phyloP scores from a whole-genome alignment of 1,140 invertebrate genomes.

The Ceratosolen fusciceps region DNA sequence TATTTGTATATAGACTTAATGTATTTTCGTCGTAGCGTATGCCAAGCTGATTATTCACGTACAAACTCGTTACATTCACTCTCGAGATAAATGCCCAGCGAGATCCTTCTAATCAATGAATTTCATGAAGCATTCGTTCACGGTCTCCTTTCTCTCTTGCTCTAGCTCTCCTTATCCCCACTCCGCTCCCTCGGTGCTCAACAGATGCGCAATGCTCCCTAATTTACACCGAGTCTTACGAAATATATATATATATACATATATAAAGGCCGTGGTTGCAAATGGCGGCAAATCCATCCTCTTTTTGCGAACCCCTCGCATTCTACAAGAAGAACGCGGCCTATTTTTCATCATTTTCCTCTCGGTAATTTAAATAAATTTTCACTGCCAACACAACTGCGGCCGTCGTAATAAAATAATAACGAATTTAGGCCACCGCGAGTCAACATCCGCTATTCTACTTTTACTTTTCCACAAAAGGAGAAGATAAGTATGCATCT shows the following conservation, averaged over 20 bases:
- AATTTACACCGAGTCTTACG: slow-evolving; percentile 35
- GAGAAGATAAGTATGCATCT: too few species aligned
- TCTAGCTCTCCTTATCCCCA: too few species aligned
- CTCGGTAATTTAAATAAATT: neutral
- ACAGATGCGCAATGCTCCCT: slow-evolving; percentile 32
- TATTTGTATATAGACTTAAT: too few species aligned
- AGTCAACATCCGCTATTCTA: neutral
- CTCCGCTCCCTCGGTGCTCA: neutral
- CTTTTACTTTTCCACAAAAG: neutral
- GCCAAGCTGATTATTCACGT: neutral
- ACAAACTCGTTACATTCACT: slow-evolving; percentile 3
- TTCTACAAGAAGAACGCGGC: neutral
- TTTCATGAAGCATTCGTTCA: slow-evolving; percentile 2
- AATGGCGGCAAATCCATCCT: slow-evolving; percentile 2
- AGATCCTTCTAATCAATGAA: slow-evolving; percentile 30
- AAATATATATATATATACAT: too few species aligned
- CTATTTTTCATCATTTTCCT: neutral
- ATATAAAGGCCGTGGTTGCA: too few species aligned
- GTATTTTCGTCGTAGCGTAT: too few species aligned
- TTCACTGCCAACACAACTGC: neutral
- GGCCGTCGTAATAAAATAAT: neutral
- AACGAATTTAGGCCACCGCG: neutral
- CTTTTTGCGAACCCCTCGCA: neutral
- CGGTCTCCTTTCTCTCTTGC: slow-evolving; percentile 3
- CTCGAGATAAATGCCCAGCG: neutral